Percentiles rank a stretch among this genome's conserved stretches.
Conservation (phyloP, 2,888 invertebrate genomes). For the Nezara viridula region DNA sequence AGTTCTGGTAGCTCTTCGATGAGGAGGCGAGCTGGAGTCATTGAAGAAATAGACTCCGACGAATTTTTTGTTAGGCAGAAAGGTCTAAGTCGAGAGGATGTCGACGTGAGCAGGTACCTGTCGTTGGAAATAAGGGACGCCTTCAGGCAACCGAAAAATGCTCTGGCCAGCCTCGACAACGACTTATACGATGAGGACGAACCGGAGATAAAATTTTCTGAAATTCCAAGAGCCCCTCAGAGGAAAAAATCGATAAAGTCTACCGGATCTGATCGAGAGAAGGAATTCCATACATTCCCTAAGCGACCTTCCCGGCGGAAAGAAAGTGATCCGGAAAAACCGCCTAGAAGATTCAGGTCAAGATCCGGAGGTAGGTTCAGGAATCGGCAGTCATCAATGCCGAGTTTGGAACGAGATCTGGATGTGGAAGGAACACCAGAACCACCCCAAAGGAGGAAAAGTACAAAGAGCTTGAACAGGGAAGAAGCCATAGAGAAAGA, state of each 20-base stretch:
- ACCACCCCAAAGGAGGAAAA: slow-evolving; percentile 66
- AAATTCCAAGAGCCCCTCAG: slow-evolving; percentile 58
- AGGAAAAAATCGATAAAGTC: slow-evolving; percentile 57
- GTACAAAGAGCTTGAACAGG: slow-evolving; percentile 64
- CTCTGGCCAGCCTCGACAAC: slow-evolving; percentile 76
- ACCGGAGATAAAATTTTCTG: slow-evolving; percentile 63
- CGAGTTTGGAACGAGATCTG: slow-evolving; percentile 63
- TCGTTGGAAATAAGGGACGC: slow-evolving; percentile 86
- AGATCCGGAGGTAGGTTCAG: slow-evolving; percentile 58
- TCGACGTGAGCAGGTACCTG: slow-evolving; percentile 82
- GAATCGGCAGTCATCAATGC: slow-evolving; percentile 62
- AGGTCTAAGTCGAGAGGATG: slow-evolving; percentile 86
- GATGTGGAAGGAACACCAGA: slow-evolving; percentile 66
- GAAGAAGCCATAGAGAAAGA: slow-evolving; percentile 58
- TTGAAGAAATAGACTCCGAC: slow-evolving; percentile 89
- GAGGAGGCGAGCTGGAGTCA: slow-evolving; percentile 71
- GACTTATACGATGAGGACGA: slow-evolving; percentile 68
- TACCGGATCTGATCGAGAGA: slow-evolving; percentile 35
- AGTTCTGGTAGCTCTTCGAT: slow-evolving; percentile 65
- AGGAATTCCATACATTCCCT: slow-evolving; percentile 63
- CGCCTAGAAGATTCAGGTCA: slow-evolving; percentile 61
- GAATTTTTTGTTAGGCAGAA: slow-evolving; percentile 88
- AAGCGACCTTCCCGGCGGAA: slow-evolving; percentile 62
- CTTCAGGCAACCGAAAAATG: slow-evolving; percentile 76
- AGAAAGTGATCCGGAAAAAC: slow-evolving; percentile 63